A percentile compares a stretch with the other conserved stretches of the same genome.
phyloP scores from a whole-genome alignment of 2,888 invertebrate genomes.

The Onthophagus sagittarius region DNA sequence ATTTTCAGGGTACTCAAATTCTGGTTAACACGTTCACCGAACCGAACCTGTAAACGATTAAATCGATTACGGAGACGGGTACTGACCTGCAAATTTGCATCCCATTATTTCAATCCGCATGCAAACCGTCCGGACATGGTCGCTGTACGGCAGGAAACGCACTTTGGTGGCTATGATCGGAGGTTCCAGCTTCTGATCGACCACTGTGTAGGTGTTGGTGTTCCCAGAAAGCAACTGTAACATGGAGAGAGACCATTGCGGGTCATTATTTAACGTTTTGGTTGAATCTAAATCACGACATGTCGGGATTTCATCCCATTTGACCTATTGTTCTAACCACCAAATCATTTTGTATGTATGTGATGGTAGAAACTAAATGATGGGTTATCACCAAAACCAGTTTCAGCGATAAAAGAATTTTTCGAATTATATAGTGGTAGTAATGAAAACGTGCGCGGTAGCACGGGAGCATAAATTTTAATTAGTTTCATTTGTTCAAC shows the following conservation, averaged over 20 bases:
- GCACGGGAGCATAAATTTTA: not conserved
- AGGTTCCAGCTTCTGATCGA: constrained; percentile 68
- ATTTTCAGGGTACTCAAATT: not conserved
- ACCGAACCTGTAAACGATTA: constrained; percentile 4
- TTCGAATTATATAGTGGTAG: not conserved
- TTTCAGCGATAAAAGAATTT: too few relatives aligned
- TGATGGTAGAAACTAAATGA: not conserved
- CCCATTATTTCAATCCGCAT: constrained; percentile 79
- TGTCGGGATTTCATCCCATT: not conserved
- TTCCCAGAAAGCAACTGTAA: constrained; percentile 75
- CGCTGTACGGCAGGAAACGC: constrained; percentile 75
- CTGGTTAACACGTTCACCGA: not conserved
- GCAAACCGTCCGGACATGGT: constrained; percentile 74
- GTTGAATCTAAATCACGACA: constrained; percentile 15
- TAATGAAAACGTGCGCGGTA: not conserved
- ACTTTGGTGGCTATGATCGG: constrained; percentile 73
- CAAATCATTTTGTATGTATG: not conserved
- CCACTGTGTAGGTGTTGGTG: constrained; percentile 73
- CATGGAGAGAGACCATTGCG: constrained; percentile 22
- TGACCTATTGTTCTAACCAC: not conserved
- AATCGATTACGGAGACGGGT: constrained; percentile 7
- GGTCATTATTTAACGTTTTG: constrained; percentile 19
- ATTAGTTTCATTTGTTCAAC: not conserved
- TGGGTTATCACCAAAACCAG: not conserved
- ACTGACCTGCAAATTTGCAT: constrained; percentile 73